Conservation (phyloP, 2,797 vertebrate species). For the Gila robusta region DNA sequence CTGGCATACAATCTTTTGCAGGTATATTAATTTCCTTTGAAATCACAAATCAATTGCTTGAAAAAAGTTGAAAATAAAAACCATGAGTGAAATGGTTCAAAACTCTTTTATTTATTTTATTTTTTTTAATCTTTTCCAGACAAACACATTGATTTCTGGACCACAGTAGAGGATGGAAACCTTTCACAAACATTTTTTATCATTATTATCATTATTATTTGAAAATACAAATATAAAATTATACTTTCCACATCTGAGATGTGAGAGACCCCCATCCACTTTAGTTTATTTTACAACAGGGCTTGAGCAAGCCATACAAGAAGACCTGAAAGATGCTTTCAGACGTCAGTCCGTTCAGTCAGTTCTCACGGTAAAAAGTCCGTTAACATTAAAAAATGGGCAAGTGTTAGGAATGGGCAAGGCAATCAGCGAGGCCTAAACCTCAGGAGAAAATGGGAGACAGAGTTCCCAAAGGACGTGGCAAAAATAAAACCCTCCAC, state of each 20-base stretch:
- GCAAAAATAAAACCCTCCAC: constrained; percentile 48
- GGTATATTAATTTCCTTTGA: constrained; percentile 61
- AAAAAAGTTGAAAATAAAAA: constrained; percentile 68
- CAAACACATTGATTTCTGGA: constrained; percentile 96
- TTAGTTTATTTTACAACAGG: constrained; percentile 90
- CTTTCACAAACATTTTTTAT: constrained; percentile 93
- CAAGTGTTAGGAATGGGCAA: constrained; percentile 77
- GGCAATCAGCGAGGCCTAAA: constrained; percentile 65
- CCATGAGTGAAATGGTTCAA: constrained; percentile 82
- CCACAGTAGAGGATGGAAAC: constrained; percentile 97
- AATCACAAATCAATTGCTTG: constrained; percentile 65
- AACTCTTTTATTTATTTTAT: constrained; percentile 86
- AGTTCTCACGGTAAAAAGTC: constrained; percentile 73
- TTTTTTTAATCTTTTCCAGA: constrained; percentile 85
- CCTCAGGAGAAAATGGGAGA: constrained; percentile 51
- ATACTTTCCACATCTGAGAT: constrained; percentile 97
- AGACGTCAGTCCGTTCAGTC: constrained; percentile 71
- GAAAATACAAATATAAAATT: constrained; percentile 98
- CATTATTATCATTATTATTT: constrained; percentile 81
- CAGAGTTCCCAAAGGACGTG: constrained; percentile 44
- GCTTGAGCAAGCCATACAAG: constrained; percentile 92
- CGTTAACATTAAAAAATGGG: constrained; percentile 73
- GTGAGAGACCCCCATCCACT: constrained; percentile 95
- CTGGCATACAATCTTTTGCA: constrained; percentile 66
- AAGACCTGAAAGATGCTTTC: constrained; percentile 93